These are phyloP conservation scores for Drosophila ezoana DNA, from an alignment of 2,888 invertebrate genomes.

Conservation along the genomic window DNA sequence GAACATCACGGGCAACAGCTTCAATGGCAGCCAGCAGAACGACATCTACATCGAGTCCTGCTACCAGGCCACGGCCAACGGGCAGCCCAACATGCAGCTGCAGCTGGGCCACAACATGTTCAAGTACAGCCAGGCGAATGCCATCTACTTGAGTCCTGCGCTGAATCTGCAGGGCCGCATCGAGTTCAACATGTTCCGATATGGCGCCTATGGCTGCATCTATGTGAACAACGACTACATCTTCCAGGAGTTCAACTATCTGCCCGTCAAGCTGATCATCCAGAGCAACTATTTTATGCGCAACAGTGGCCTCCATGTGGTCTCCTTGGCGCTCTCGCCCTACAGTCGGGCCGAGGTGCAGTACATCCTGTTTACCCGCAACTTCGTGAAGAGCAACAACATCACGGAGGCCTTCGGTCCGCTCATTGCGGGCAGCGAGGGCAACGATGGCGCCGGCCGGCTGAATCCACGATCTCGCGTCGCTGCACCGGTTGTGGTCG, in stretches of 20 bases:
- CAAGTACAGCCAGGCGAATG: constrained; percentile 90
- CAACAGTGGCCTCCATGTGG: constrained; percentile 95
- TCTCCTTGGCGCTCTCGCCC: constrained; percentile 94
- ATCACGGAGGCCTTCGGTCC: constrained; percentile 93
- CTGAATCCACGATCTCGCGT: constrained; percentile 96
- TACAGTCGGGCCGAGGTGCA: constrained; percentile 93
- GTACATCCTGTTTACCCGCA: constrained; percentile 93
- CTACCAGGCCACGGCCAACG: constrained; percentile 86
- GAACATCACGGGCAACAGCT: constrained; percentile 96
- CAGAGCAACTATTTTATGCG: constrained; percentile 95
- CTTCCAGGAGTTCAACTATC: constrained; percentile 91
- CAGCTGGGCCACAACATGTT: constrained; percentile 95
- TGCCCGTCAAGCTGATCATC: constrained; percentile 90
- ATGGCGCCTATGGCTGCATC: constrained; percentile 93
- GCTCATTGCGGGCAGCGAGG: constrained; percentile 83
- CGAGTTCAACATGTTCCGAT: constrained; percentile 95
- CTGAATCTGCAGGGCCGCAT: constrained; percentile 91
- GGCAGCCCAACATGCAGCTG: constrained; percentile 86
- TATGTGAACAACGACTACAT: constrained; percentile 90
- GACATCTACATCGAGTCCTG: constrained; percentile 94
- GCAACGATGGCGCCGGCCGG: constrained; percentile 86
- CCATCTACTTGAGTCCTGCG: constrained; percentile 92
- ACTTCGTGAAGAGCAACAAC: constrained; percentile 93
- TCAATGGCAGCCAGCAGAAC: constrained; percentile 91
- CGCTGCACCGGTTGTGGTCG: constrained; percentile 95